Percentiles rank a stretch among this genome's conserved stretches.
Evolutionary conservation across 2,888 invertebrate species (phyloP).

Genomic region (Zele albiditarsus): DNA sequence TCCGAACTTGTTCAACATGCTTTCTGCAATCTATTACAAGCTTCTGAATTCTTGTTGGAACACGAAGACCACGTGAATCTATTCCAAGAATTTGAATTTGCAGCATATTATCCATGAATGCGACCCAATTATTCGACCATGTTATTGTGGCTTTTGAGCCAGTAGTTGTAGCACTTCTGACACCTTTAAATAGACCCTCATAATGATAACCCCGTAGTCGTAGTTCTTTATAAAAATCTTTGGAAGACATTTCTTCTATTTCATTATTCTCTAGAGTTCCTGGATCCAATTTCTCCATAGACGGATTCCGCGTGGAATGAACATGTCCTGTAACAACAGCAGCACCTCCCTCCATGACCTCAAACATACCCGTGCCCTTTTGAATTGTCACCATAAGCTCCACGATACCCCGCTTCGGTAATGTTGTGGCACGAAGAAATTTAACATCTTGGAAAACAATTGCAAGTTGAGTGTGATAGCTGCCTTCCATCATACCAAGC

Average conservation of each 20-base stretch:
- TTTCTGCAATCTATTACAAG: conserved; percentile 75
- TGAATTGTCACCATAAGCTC: conserved; percentile 77
- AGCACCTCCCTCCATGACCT: conserved; percentile 81
- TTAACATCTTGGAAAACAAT: conserved; percentile 89
- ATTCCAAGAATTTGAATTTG: conserved; percentile 76
- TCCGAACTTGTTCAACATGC: conserved; percentile 65
- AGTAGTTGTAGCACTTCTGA: conserved; percentile 72
- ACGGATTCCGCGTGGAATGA: conserved; percentile 74
- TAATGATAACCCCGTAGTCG: conserved; percentile 76
- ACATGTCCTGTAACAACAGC: conserved; percentile 83
- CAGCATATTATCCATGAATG: conserved; percentile 81
- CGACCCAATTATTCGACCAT: conserved; percentile 81
- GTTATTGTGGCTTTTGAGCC: conserved; percentile 68
- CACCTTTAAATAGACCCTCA: conserved; percentile 73
- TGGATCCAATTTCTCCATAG: conserved; percentile 60
- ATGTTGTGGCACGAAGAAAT: conserved; percentile 87
- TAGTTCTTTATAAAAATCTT: conserved; percentile 67
- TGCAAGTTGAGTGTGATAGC: conserved; percentile 80
- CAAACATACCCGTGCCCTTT: conserved; percentile 73
- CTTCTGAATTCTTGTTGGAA: conserved; percentile 77
- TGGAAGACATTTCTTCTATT: conserved; percentile 49
- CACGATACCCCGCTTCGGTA: conserved; percentile 79
- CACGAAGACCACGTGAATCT: conserved; percentile 73
- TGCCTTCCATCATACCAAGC: conserved; percentile 80
- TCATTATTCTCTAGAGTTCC: conserved; percentile 13